Base-by-base conservation (phyloP, 2,113 vertebrate species). In the Petroica traversi region DNA sequence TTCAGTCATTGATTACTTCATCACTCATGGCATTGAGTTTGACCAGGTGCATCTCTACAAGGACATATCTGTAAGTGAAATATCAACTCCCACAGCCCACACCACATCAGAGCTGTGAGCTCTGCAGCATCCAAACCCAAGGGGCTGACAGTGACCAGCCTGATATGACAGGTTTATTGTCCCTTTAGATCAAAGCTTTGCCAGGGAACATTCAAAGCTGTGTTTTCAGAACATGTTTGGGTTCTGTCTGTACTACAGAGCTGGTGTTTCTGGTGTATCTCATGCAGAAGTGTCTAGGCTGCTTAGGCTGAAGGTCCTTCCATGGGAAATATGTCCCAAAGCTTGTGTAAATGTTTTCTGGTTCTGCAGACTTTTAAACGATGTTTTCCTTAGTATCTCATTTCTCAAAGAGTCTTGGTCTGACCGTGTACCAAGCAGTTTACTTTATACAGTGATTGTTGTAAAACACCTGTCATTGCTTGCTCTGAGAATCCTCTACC, bases 31-130 rank as follows among this genome's bases (percentile, higher is more conserved):
- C 88, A 98, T 98, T 93, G 98, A 98, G 85, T 98, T 98, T 88
- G 98, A 98, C 95, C 98, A 98, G 55, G 97, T 97, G 9, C 98
- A 98, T 73, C 98, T 98, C 71, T 98, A 98, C 93, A 98, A 98
- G 92, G 98, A 98, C 12, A 97, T 98, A 75, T 98, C 98, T 45
- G 98, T 98, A 92, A 98, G 98, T 97, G 82, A 75, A 88, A 57
- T 26, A 15, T 34, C 8, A 9, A 0, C 49, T 68, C 62, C 33
- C 20, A 9, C 38, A 43, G 28, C 43, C 69, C 58, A 7, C 23
- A 46, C 8, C 38, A 48, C 74, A 29, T 26, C 66, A 79, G 45
- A 73, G 41, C 2, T 71, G 16, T 72, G 67, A 88, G 41, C 31
- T 86, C 52, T 81, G 83, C 38, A 43, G 51, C 54, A 49, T 19